A percentile compares a stretch with the other conserved stretches of the same genome.
phyloP scores from a whole-genome alignment of 35 echinoderm and acorn worm species.

The Strongylocentrotus purpuratus region DNA sequence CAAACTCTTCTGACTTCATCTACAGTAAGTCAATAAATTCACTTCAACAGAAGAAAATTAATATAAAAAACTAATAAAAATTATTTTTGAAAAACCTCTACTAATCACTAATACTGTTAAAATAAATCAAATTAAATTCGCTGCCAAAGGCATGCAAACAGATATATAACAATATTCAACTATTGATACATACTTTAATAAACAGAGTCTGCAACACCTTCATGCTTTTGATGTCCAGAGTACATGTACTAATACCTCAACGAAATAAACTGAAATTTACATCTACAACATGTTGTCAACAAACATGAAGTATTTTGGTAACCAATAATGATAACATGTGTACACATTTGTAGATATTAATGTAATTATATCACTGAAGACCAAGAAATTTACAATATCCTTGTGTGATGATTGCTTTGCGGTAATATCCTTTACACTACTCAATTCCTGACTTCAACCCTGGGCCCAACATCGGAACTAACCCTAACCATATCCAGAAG shows the following conservation, averaged over 20 bases:
- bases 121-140: background rate
- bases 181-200: background rate
- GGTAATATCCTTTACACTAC: no score
- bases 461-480: no score
- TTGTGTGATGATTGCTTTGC: no score
- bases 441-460: no score
- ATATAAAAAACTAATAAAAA: background rate
- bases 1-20: background rate
- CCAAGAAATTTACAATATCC: no score
- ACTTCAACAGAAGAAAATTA: background rate
- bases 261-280: background rate
- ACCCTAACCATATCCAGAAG: no score
- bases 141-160: constrained; percentile 8
- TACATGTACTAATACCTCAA: background rate
- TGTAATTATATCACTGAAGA: no score
- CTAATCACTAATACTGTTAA: background rate
- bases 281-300: background rate
- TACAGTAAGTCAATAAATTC: background rate
- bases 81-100: background rate
- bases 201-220: background rate
- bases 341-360: no score
- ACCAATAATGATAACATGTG: no score
- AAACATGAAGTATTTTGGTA: no score
- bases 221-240: background rate
- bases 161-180: background rate